Percentiles rank a stretch among this genome's conserved stretches.
phyloP scores from a whole-genome alignment of 2,797 vertebrate species.

The Chloroceryle inda region DNA sequence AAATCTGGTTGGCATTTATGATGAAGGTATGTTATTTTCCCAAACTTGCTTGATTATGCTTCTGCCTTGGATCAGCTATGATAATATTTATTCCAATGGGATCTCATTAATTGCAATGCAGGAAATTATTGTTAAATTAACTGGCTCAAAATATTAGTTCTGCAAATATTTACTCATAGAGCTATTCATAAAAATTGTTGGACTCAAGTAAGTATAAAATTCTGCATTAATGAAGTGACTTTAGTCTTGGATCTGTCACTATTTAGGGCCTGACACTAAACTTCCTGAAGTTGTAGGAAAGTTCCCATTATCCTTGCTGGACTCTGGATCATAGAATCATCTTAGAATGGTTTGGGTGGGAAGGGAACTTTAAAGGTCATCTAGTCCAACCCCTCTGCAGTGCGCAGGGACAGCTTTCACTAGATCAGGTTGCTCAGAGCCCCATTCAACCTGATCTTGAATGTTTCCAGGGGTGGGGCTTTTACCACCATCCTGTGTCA shows the following conservation, averaged over 20 bases:
- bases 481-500: no score
- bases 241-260: not conserved
- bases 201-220: not conserved
- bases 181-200: not conserved
- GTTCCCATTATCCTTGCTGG: not conserved
- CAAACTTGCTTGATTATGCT: not conserved
- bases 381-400: not conserved
- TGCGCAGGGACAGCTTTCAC: not conserved
- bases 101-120: constrained; percentile 39
- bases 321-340: not conserved
- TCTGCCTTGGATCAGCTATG: not conserved
- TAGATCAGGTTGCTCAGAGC: not conserved
- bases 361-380: not conserved
- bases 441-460: not conserved
- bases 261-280: not conserved
- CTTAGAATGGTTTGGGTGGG: not conserved
- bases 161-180: not conserved
- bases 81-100: constrained; percentile 27
- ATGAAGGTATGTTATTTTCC: not conserved
- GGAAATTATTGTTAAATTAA: constrained; percentile 29
- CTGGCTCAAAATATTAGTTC: not conserved
- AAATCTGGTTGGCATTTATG: not conserved
- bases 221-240: not conserved
- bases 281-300: not conserved
- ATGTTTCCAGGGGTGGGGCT: not conserved